These are phyloP conservation scores for Enchytraeus crypticus DNA, from an alignment of 2,888 invertebrate species.

Conservation along the genomic window DNA sequence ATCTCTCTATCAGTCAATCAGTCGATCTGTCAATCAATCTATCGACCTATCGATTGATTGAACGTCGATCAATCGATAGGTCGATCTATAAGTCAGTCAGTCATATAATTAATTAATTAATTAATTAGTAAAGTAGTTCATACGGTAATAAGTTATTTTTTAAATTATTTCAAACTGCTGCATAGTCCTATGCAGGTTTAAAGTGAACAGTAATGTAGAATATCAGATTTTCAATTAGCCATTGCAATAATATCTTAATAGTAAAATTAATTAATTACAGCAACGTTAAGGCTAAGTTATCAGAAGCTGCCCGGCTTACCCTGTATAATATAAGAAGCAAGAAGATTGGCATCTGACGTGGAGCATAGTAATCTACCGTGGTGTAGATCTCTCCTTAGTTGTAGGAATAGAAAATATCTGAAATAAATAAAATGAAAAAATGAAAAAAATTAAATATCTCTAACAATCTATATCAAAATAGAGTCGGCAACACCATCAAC, in stretches of 20 bases:
- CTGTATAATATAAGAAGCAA: constrained; percentile 86
- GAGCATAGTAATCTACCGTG: constrained; percentile 91
- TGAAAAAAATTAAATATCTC: not conserved
- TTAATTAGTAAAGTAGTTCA: not conserved
- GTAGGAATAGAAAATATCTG: constrained; percentile 81
- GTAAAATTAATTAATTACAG: no score
- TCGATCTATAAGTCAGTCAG: not conserved
- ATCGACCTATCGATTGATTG: not conserved
- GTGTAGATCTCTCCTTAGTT: constrained; percentile 82
- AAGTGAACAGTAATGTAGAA: no score
- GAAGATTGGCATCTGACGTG: constrained; percentile 64
- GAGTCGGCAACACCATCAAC: not conserved
- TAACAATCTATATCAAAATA: not conserved
- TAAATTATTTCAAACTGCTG: no score
- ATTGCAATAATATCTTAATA: no score
- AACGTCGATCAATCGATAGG: not conserved
- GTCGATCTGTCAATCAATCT: not conserved
- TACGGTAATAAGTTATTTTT: no score
- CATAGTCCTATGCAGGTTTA: no score
- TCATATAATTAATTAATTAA: not conserved
- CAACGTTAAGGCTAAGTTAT: no score
- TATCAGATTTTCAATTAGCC: no score
- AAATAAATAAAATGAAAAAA: not conserved
- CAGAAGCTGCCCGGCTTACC: no score
- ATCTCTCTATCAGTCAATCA: not conserved